Evolutionary conservation across 2,888 invertebrate species (phyloP), one percentile per base, ranked within the genome.

Genomic region (Drosophila mettleri): DNA sequence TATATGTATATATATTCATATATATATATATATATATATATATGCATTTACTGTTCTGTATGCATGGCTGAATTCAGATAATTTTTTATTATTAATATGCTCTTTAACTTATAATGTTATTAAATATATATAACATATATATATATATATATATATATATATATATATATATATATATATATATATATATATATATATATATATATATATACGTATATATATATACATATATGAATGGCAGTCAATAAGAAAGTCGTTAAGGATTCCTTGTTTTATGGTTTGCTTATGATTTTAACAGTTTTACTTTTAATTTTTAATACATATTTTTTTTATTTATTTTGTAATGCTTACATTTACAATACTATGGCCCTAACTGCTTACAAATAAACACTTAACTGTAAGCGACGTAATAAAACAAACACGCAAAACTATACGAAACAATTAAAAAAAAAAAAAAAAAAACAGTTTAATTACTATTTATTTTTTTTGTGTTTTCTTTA

Each of bases 211-310:
- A 55, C 36, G 62, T 69, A 51, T 54, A 60, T 57, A 52, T 69
- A 60, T 59, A 39, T 57, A 66, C 59, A 60, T 61, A 74, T 81
- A 80, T 84, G 74, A 82, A 88, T 89, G 86, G 85, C 86, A 85
- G 85, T 85, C 88, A 79, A 79, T 86, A 78, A 86, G 85, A 88
- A 88, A 88, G 87, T 88, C 89, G 89, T 84, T 86, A 85, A 87
- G 85, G 85, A 84, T 88, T 85, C 67, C 81, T 87, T 63, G 69
- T 78, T 67, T 69, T 54, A 39, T 60, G 49, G 65, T 45, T 57
- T 65, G 38, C 72, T 78, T 70, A 74, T 48, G 58, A 62, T 64
- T 65, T 64, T 74, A 57, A 70, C 67, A 63, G 48, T 53, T 60
- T 74, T 53, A 16, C 49, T 48, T 58, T 55, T 46, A 46, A 18